phyloP scores from a whole-genome alignment of 1,140 invertebrate genomes.

The Drosophila micromelanica region DNA sequence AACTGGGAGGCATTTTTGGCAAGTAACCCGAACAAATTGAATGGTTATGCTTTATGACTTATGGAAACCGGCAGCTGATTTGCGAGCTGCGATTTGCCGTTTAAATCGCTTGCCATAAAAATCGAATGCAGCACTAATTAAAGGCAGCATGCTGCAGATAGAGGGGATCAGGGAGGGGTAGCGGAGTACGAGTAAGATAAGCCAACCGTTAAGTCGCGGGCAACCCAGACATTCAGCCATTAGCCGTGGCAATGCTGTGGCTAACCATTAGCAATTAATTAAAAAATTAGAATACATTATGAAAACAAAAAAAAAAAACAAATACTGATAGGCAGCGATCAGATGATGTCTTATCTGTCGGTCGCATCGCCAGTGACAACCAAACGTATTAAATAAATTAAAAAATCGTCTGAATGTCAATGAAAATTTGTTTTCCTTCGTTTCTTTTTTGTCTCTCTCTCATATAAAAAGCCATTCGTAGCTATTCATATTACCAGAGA shows the following conservation, averaged over 20 bases:
- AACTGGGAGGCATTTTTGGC: slow-evolving; percentile 35
- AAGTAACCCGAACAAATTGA: slow-evolving; percentile 66
- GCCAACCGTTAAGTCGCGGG: slow-evolving; percentile 60
- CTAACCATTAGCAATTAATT: slow-evolving; percentile 83
- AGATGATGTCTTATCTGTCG: slow-evolving; percentile 54
- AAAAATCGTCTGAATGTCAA: slow-evolving; percentile 68
- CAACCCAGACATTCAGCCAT: slow-evolving; percentile 51
- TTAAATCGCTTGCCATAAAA: slow-evolving; percentile 69
- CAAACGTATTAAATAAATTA: slow-evolving; percentile 81
- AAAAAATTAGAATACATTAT: slow-evolving; percentile 82
- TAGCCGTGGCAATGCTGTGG: slow-evolving; percentile 67
- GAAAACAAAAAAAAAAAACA: neutral
- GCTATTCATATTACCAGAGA: slow-evolving; percentile 47
- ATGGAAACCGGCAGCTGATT: slow-evolving; percentile 80
- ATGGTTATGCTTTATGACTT: slow-evolving; percentile 80
- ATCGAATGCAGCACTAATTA: slow-evolving; percentile 70
- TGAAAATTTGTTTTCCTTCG: slow-evolving; percentile 62
- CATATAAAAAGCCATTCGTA: slow-evolving; percentile 32
- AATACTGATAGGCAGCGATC: slow-evolving; percentile 45
- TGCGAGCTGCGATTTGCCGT: slow-evolving; percentile 57
- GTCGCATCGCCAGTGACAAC: slow-evolving; percentile 68
- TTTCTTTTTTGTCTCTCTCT: slow-evolving; percentile 12
- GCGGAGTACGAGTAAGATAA: slow-evolving; percentile 49
- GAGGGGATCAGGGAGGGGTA: neutral
- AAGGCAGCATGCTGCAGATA: slow-evolving; percentile 35